Evolutionary conservation across 2,113 vertebrate species (phyloP).

Genomic region (Dasyurus viverrinus): DNA sequence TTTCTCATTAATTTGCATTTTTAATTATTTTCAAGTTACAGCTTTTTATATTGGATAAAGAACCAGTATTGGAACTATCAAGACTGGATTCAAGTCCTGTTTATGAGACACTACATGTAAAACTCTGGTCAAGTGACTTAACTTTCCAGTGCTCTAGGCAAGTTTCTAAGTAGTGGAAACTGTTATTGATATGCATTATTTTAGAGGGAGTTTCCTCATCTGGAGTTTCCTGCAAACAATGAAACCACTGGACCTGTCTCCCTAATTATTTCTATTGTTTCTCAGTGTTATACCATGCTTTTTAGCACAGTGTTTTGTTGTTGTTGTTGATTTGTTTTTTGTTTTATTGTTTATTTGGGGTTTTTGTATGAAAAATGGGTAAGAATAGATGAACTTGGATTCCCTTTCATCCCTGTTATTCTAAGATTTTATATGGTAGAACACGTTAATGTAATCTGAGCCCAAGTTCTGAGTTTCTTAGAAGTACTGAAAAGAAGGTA

Average conservation of each 20-base stretch:
- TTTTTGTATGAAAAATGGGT: slow-evolving; percentile 22
- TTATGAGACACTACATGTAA: neutral
- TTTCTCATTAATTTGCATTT: neutral
- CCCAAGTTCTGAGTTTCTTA: slow-evolving; percentile 18
- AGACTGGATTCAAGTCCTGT: neutral
- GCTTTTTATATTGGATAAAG: neutral
- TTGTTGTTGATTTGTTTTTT: too few relatives aligned
- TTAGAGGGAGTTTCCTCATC: neutral
- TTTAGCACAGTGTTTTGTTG: neutral
- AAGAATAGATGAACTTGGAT: slow-evolving; percentile 3
- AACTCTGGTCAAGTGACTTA: neutral
- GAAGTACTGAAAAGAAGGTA: neutral
- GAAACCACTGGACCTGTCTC: neutral
- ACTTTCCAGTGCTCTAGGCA: neutral
- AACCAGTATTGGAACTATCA: neutral
- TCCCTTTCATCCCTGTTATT: slow-evolving; percentile 1
- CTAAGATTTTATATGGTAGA: neutral
- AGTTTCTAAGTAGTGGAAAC: neutral
- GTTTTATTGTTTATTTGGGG: too few relatives aligned
- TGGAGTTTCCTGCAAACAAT: slow-evolving; percentile 18
- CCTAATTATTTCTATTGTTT: slow-evolving; percentile 8
- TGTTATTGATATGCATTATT: neutral
- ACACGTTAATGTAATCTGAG: neutral
- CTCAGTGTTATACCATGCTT: slow-evolving; percentile 22
- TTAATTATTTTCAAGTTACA: neutral